Conservation (phyloP, 1,140 invertebrate species). For the Muscidifurax raptorellus region DNA sequence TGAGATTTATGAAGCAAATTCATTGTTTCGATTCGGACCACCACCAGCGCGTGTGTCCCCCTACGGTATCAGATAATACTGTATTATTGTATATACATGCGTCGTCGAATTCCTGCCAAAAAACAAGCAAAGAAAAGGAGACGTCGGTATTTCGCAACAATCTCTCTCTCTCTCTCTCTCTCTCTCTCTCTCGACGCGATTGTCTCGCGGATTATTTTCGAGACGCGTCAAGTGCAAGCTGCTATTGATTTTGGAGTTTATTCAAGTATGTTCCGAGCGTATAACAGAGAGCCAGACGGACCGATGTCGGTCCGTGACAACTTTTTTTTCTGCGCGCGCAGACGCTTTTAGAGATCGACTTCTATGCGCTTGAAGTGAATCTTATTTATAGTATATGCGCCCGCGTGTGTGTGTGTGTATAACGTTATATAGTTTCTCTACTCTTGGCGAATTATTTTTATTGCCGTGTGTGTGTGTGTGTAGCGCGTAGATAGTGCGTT, state of each 20-base stretch:
- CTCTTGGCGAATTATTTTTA: neutral
- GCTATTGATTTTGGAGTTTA: slow-evolving; percentile 58
- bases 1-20: slow-evolving; percentile 76
- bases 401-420: too few species aligned
- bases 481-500: too few species aligned
- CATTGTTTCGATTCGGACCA: slow-evolving; percentile 73
- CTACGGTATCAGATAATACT: too few species aligned
- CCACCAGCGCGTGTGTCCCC: slow-evolving; percentile 65
- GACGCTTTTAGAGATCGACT: slow-evolving; percentile 1
- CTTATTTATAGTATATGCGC: neutral
- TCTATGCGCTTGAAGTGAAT: neutral
- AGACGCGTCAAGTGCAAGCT: slow-evolving; percentile 44
- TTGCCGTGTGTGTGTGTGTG: neutral
- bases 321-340: neutral
- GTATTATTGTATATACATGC: neutral
- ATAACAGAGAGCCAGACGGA: neutral
- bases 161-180: too few species aligned
- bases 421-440: too few species aligned
- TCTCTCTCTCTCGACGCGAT: neutral
- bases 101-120: neutral
- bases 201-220: slow-evolving; percentile 40
- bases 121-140: neutral
- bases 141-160: neutral
- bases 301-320: neutral
- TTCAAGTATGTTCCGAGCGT: slow-evolving; percentile 54